Percentiles rank a stretch among this genome's conserved stretches.
These are phyloP conservation scores for Premnoplex brunnescens DNA, from an alignment of 2,797 vertebrate species.

Conservation along the genomic window DNA sequence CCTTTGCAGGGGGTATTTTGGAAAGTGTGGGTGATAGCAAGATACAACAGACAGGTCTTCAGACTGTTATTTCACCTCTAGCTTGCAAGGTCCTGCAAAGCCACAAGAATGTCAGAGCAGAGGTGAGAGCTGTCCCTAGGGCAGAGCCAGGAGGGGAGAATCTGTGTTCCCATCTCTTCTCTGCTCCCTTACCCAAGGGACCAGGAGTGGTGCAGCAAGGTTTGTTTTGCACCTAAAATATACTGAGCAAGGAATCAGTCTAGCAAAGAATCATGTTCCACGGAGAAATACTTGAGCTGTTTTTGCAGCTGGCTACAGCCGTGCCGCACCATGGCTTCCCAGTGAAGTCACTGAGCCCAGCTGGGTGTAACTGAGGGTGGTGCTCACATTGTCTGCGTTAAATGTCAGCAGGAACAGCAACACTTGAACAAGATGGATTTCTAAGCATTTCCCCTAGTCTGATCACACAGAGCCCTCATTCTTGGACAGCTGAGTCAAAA, in stretches of 20 bases:
- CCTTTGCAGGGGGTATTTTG: not conserved
- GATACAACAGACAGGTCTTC: not conserved
- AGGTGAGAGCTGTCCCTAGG: not conserved
- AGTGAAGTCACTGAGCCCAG: slow-evolving; percentile 46
- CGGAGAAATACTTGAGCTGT: not conserved
- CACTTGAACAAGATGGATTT: not conserved
- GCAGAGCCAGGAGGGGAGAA: not conserved
- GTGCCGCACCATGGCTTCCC: not conserved
- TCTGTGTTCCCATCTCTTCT: not conserved
- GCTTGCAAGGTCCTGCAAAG: not conserved
- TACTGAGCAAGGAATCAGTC: not conserved
- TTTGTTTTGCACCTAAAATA: not conserved
- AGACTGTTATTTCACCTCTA: not conserved
- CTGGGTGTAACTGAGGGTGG: slow-evolving; percentile 60
- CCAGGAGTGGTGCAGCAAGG: not conserved
- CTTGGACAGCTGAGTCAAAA: not conserved
- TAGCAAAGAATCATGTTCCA: not conserved
- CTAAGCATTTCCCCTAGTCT: slow-evolving; percentile 21
- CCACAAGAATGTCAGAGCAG: not conserved
- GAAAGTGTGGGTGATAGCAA: not conserved
- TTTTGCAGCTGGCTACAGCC: not conserved
- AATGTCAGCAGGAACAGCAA: slow-evolving; percentile 42
- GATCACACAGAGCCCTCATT: not conserved
- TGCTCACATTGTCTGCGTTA: slow-evolving; percentile 42
- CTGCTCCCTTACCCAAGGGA: not conserved